Base-by-base conservation (phyloP, 2,888 invertebrate genomes). In the Stenolophus ochropezus region DNA sequence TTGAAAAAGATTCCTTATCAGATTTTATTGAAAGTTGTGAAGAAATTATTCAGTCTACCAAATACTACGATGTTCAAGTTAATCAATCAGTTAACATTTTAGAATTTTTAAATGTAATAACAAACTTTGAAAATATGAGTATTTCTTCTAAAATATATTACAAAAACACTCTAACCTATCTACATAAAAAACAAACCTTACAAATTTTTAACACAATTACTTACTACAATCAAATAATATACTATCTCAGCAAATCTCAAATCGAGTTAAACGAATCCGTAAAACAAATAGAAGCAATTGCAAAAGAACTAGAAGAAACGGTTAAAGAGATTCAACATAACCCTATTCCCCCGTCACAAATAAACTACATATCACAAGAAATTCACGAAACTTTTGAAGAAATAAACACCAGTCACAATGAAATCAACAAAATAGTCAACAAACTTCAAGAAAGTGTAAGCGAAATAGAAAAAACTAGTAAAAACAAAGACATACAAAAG, bases 41-140 rank as follows among this genome's bases (percentile, higher is more conserved):
- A 20, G 65, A 65, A 65, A 33, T 65, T 6, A 65, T 65, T 16
- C 6, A 65, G 14, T 27, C 65, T 16, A 65, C 65, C 1, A 75
- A 51, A 53, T 53, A 75, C 11, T 21, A 47, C 11, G 77, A 78
- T 4, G 0, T 61, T 1, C 23, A 20, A 23, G 6, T n/a, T 8
- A 5, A 33, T 33, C 1, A 33, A 0, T 65, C 78, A 1, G 65
- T 69, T 1, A 18, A 71, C 2, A 53, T 79, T 6, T 20, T 79
- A 27, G 71, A 79, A 20, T 79, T 79, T 69, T 14, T 79, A 8
- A 20, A 79, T 16, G 25, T 79, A 11, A 16, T 79, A 11, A 25
- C 69, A 0, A 65, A 23, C n/a, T n/a, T n/a, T n/a, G n/a, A n/a
- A n/a, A n/a, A n/a, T n/a, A n/a, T n/a, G n/a, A 33, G 33, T 33